Base-by-base conservation (phyloP, 2,888 invertebrate genomes). In the Cheilosia urbana region DNA sequence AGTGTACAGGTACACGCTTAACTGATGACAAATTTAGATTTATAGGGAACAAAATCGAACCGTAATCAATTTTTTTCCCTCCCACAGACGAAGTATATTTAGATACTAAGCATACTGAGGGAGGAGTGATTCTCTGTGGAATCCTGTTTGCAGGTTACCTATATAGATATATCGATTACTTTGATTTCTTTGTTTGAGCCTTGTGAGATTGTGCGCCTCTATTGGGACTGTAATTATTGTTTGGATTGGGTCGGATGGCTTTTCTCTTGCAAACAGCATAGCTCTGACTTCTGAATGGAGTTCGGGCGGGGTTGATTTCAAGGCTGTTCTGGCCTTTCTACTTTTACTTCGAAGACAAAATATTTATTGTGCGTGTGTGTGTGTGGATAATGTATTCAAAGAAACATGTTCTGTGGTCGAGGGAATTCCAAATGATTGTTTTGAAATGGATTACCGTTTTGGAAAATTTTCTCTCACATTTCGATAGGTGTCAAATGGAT, bases 21-120 rank as follows among this genome's bases (percentile, higher is more conserved):
- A 42, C 55, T 58, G 76, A 69, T 76, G 85, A 85, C 85, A 85
- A 85, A 85, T 85, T 85, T 81, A 81, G 85, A 85, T 81, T 81
- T 85, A 85, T 81, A 72, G 69, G 40, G 13, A 63, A 51, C 58
- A 65, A 71, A 55, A 66, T 81, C 85, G 60, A 76, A 85, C 80
- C 80, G 80, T 81, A 85, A 81, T 85, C 80, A 76, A 57, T 76
- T 72, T 69, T 72, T 85, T 60, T 57, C 55, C 60, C 42, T 60
- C 7, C 9, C 37, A 53, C 27, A 53, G 65, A 71, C 79, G 13
- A 49, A 68, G 60, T 80, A 80, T 80, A 75, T 80, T 80, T 80
- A 51, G 40, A 42, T 63, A 40, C 75, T 62, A 65, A 66, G 57
- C 51, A n/a, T 19, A 4, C 40, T 34, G 34, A 68, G 51, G 63